These are phyloP conservation scores for Drosophila melanosoma DNA, from an alignment of 2,888 invertebrate species.

Conservation along the genomic window DNA sequence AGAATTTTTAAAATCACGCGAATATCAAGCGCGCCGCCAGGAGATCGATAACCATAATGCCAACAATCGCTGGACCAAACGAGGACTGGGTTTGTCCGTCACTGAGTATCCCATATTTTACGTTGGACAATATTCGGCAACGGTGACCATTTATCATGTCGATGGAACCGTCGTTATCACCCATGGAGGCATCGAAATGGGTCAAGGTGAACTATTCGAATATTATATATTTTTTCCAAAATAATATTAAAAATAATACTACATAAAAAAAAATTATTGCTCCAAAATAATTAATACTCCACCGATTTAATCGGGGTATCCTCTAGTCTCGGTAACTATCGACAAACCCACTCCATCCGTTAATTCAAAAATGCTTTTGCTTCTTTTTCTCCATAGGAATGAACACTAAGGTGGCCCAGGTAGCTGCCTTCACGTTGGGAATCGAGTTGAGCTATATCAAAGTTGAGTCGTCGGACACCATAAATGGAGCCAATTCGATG, in stretches of 20 bases:
- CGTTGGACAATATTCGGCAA: constrained; percentile 86
- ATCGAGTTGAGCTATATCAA: constrained; percentile 87
- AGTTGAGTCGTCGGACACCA: constrained; percentile 88
- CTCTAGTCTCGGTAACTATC: not conserved
- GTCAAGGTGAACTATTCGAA: constrained; percentile 87
- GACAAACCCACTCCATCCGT: not conserved
- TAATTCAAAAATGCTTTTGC: not conserved
- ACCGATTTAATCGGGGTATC: not conserved
- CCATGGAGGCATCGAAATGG: constrained; percentile 91
- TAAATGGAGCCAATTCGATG: constrained; percentile 88
- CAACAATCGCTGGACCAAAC: constrained; percentile 92
- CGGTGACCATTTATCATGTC: constrained; percentile 89
- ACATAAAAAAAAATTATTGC: constrained; percentile 59
- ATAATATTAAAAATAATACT: not conserved
- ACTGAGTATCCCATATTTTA: constrained; percentile 88
- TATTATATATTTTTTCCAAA: constrained; percentile 61
- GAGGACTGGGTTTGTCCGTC: constrained; percentile 88
- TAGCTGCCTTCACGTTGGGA: constrained; percentile 89
- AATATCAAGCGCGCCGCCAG: constrained; percentile 86
- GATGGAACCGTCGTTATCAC: constrained; percentile 90
- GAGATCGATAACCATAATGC: constrained; percentile 88
- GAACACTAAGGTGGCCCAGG: constrained; percentile 90
- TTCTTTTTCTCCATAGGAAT: constrained; percentile 49
- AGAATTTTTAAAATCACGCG: constrained; percentile 85
- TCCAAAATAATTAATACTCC: not conserved